Evolutionary conservation across 2,797 vertebrate genomes (phyloP), one percentile per base, ranked within the genome.

Genomic region (Danio albolineatus): DNA sequence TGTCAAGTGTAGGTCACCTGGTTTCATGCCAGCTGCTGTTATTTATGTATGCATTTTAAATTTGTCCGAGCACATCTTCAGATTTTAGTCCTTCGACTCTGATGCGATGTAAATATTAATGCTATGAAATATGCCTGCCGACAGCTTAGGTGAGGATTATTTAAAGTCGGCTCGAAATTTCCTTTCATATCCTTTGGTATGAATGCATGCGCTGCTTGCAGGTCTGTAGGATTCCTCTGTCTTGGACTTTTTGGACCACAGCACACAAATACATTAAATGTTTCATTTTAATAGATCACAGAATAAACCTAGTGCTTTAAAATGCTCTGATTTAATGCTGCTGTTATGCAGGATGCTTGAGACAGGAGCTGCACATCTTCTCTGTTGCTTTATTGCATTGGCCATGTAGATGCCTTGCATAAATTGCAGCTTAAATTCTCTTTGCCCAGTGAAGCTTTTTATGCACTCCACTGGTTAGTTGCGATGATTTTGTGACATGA

Each of bases 41-140:
- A 85, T 86, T 86, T 85, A 84, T 84, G 82, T 77, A 85, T 85
- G 85, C 83, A 76, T 85, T 87, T 85, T 72, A 85, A 86, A 87
- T 82, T 79, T 87, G 82, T 85, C 83, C 69, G 61, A 77, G 83
- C 78, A 48, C 78, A 78, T 86, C 80, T 84, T 83, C 82, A 81
- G 62, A 81, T 85, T 84, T 82, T 84, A 79, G 86, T 81, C 75
- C 81, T 84, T 83, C 71, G 54, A 72, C 56, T 75, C 54, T 85
- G 80, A 84, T 86, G 82, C 19, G 82, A 73, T 85, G 82, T 86
- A 85, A 86, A 86, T 84, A 82, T 84, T 86, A 85, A 87, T 87
- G 86, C 77, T 71, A 78, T 83, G 85, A 86, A 80, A 87, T 85
- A 83, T 74, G 80, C 78, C 82, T 79, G 83, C 80, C 36, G 76